Evolutionary conservation across 2,113 vertebrate species (phyloP), one percentile per base, ranked within the genome.

Genomic region (Megaceryle maxima): DNA sequence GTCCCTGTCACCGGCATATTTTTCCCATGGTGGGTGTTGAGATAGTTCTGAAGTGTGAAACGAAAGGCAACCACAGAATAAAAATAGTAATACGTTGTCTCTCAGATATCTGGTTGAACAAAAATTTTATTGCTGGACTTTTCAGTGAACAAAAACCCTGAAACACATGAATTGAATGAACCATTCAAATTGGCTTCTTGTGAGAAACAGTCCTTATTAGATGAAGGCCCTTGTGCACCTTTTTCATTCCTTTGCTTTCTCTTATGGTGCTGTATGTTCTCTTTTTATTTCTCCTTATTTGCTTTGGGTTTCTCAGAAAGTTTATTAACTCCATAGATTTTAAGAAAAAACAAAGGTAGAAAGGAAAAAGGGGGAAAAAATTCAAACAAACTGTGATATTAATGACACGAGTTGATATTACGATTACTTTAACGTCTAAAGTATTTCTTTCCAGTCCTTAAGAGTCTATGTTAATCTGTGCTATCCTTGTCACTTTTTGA

Each of bases 181-280:
- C 6, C 59, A 44, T 41, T 92, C 8, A 63, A 68, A 59, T 2
- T 18, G 13, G 5, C 10, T 26, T 64, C 83, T 76, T 86, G 10
- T 67, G 17, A 74, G 60, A 84, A 79, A 66, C 5, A 63, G 1
- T 1, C 7, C 11, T 33, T 21, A 41, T 7, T 14, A 55, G n/a
- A 90, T 64, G 17, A 22, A 2, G 13, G 6, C 1, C 2, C 4
- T 13, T 53, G 6, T 29, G 21, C 5, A 60, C 4, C 5, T 74
- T 75, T 83, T 48, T 16, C 5, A 19, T 37, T 64, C 10, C 5
- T 11, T 43, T 0, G 0, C 6, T 24, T 35, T 63, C 29, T 66
- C 11, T 63, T 13, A 7, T 22, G 3, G 11, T 56, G 15, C 26
- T 46, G 1, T 35, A 43, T 53, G 62, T 87, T 94, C 11, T 31